Conservation (phyloP, 1,140 invertebrate genomes). For the Rhyzopertha dominica region DNA sequence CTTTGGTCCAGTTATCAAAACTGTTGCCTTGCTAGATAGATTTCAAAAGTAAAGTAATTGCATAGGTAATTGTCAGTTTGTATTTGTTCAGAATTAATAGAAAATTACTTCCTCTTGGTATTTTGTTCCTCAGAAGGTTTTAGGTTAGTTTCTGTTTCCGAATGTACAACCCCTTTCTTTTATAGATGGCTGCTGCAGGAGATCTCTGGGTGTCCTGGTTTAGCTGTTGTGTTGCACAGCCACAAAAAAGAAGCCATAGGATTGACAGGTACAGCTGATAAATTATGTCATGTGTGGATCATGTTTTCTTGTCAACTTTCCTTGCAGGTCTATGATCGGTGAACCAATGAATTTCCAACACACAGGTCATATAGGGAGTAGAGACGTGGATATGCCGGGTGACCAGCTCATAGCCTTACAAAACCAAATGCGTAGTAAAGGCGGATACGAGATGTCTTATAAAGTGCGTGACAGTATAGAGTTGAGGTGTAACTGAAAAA, state of each 20-base stretch:
- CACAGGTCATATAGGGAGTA: slow-evolving; percentile 72
- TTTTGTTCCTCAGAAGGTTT: too few species aligned
- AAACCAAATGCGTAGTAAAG: slow-evolving; percentile 70
- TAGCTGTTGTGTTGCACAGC: slow-evolving; percentile 62
- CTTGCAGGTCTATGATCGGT: slow-evolving; percentile 69
- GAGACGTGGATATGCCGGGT: slow-evolving; percentile 61
- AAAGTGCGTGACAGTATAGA: slow-evolving; percentile 39
- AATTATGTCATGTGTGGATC: background rate
- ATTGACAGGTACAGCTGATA: slow-evolving; percentile 42
- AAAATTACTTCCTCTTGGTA: too few species aligned
- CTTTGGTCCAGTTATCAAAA: too few species aligned
- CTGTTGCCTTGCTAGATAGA: too few species aligned
- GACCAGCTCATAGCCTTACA: slow-evolving; percentile 61
- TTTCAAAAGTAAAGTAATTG: too few species aligned
- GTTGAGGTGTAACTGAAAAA: background rate
- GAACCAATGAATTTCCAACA: slow-evolving; percentile 77
- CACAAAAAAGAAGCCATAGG: slow-evolving; percentile 38
- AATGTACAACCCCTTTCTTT: slow-evolving; percentile 9
- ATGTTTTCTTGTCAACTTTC: background rate
- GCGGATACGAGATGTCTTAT: slow-evolving; percentile 62
- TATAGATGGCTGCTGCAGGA: slow-evolving; percentile 51
- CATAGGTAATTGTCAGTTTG: too few species aligned
- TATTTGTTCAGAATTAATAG: too few species aligned
- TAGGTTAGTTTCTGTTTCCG: too few species aligned
- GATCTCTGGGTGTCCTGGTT: slow-evolving; percentile 70